Base-by-base conservation (phyloP, 2,797 vertebrate genomes). In the Acipenser transmontanus region DNA sequence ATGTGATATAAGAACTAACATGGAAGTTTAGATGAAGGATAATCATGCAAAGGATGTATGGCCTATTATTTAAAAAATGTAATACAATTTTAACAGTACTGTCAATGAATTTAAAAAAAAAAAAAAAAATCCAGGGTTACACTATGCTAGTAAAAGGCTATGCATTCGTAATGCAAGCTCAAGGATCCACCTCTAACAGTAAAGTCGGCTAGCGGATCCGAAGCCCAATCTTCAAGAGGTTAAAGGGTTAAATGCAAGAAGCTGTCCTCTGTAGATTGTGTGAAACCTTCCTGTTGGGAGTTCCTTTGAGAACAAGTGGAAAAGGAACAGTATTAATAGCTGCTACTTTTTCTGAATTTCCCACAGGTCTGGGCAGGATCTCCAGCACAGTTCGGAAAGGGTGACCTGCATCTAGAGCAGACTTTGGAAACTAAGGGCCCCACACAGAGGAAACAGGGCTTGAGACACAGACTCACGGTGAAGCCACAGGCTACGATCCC, bases 321-420 rank as follows among this genome's bases (percentile, higher is more conserved):
- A 84, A 86, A 85, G 75, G 83, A 84, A 82, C 69, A 68, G 83
- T 86, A 85, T 85, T 85, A 90, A 92, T 82, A 88, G 85, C 73
- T 75, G 75, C 34, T 34, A 34, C 34, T 34, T 34, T 34, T 34
- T 34, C 34, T 77, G 68, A 80, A 73, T 89, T 34, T 90, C 88
- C 85, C 86, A 89, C 86, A 87, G 81, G 80, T 79, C 85, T 84
- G 78, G 76, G 83, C 83, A 90, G 82, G 88, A 89, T 87, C 87
- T 84, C 73, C 70, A 72, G 73, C 77, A 77, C 64, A 65, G 80
- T 67, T 81, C 69, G 71, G 73, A 84, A 76, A 88, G 88, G 89
- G 89, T 89, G 82, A 81, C 71, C 82, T 50, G 77, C 80, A 83
- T 71, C 9, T 65, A 77, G 78, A 81, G 77, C 71, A 77, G 83